phyloP scores from a whole-genome alignment of 2,797 vertebrate genomes.

The Chlorospingus flavigularis region DNA sequence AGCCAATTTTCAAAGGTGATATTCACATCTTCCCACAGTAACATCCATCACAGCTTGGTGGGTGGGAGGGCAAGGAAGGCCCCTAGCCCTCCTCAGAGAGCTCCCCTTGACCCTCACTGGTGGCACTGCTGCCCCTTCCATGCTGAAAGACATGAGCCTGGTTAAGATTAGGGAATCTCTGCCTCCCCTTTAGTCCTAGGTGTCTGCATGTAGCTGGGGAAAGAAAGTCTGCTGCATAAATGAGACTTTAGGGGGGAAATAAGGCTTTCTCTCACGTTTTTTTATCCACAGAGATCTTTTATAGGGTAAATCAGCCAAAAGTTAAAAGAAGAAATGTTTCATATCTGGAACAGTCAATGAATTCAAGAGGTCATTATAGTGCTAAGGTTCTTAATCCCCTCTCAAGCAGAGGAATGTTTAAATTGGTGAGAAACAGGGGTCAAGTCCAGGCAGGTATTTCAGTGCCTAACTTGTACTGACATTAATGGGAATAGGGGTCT shows the following conservation, averaged over 20 bases:
- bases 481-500: background rate
- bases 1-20: background rate
- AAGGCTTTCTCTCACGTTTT: background rate
- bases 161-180: background rate
- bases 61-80: background rate
- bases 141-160: background rate
- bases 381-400: background rate
- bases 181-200: background rate
- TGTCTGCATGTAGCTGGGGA: background rate
- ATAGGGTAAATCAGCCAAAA: background rate
- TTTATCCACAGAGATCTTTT: background rate
- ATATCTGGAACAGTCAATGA: background rate
- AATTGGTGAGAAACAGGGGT: constrained; percentile 19
- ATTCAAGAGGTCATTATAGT: background rate
- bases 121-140: background rate
- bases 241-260: background rate
- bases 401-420: background rate
- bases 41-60: fast-evolving
- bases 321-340: background rate
- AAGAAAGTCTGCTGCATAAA: background rate
- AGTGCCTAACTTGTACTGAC: background rate
- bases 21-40: background rate
- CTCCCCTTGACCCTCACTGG: fast-evolving
- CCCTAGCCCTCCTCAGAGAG: background rate
- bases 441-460: constrained; percentile 30